Evolutionary conservation across 30 jellyfish, hydroid and myxozoan species (phyloP), one percentile per base, ranked within the genome.

Genomic region (Turritopsis dohrnii): DNA sequence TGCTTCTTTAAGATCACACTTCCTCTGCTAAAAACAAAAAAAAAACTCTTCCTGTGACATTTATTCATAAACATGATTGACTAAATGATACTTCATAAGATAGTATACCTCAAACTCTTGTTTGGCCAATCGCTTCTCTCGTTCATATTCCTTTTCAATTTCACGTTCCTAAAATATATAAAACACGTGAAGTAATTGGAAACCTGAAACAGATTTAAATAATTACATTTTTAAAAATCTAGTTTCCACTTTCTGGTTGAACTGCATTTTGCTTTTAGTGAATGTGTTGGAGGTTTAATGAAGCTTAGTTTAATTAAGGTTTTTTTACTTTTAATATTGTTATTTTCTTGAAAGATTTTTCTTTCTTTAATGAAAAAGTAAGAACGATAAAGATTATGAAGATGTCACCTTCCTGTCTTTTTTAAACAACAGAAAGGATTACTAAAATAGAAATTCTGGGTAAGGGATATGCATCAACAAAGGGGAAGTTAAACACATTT

Each of bases 41-140:
- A 69, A 69, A 69, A 69, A 0, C 0, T 1, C 23, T 41, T n/a
- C 9, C 19, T 69, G 8, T 0, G 0, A 69, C 17, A 23, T 23
- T 27, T 69, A 69, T 69, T 69, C 30, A 69, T 69, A 69, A 69
- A 69, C 9, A 69, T 66, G 16, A 66, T 25, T 1, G 17, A 66
- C 5, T 66, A 17, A 1, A 66, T 66, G 4, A 66, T n/a, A 3
- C 17, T 66, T 1, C 8, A 66, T 66, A 3, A 66, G 60, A 41
- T 3, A 41, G 13, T 3, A 41, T 41, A 94, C 99, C 96, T 94
- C 99, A 29, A 86, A 82, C 53, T 94, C 99, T 19, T 88, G 89
- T 88, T 86, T 94, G 41, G 97, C 90, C 73, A 87, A 97, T 30
- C 93, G 84, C 72, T 89, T 87, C 71, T 94, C 99, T 53, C 95